phyloP scores from a whole-genome alignment of 2,113 vertebrate genomes.

The Columbina picui region DNA sequence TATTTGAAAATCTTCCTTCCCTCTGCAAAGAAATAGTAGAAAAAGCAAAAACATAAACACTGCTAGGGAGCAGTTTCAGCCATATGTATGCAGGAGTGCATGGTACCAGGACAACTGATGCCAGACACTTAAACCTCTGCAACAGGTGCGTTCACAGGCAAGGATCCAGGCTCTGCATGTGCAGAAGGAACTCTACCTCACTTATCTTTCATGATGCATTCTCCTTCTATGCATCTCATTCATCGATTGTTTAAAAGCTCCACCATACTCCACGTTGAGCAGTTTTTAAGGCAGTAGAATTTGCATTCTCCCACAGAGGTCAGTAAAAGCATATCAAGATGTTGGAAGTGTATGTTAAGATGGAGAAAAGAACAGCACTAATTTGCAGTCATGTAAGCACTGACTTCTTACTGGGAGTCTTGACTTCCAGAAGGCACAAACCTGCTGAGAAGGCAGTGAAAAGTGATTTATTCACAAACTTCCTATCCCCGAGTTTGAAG shows the following conservation, averaged over 20 bases:
- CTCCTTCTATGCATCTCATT: neutral
- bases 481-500: neutral
- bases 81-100: rapidly evolving
- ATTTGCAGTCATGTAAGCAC: neutral
- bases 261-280: neutral
- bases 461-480: neutral
- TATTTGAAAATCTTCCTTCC: neutral
- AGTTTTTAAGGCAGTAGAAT: neutral
- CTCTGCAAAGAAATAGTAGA: neutral
- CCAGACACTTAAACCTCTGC: neutral
- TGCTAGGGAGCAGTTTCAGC: neutral
- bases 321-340: neutral
- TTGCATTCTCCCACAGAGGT: neutral
- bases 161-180: neutral
- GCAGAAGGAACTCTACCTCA: neutral
- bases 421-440: neutral
- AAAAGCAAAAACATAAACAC: neutral
- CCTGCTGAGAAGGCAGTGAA: neutral
- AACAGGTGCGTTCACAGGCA: neutral
- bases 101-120: neutral
- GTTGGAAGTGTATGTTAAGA: neutral
- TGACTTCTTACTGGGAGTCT: neutral
- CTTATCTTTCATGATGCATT: neutral
- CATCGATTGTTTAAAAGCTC: neutral
- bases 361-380: neutral